phyloP scores from a whole-genome alignment of 2,113 vertebrate species.

The Oncorhynchus kisutch region DNA sequence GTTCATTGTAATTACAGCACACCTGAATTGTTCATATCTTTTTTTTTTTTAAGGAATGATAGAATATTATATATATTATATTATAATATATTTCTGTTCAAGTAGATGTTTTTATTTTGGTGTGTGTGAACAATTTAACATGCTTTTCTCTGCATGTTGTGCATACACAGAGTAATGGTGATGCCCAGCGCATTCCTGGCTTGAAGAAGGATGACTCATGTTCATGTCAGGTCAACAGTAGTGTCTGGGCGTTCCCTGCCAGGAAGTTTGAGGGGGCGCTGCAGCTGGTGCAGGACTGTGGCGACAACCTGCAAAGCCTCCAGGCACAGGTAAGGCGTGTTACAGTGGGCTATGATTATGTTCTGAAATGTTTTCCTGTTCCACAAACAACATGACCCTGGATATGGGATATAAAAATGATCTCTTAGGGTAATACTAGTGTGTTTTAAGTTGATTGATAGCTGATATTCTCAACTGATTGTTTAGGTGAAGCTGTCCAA shows the following conservation, averaged over 20 bases:
- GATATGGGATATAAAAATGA: too few relatives aligned
- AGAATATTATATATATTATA: too few relatives aligned
- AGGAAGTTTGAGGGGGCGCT: conserved; percentile 42
- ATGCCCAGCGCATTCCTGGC: conserved; percentile 44
- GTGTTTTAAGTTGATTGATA: too few relatives aligned
- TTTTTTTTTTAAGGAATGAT: too few relatives aligned
- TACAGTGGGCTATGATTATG: too few relatives aligned
- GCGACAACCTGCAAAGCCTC: conserved; percentile 21
- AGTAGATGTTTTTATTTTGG: too few relatives aligned
- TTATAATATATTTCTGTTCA: too few relatives aligned
- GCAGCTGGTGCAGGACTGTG: conserved; percentile 50
- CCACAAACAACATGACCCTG: too few relatives aligned
- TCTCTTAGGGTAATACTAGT: too few relatives aligned
- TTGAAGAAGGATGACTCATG: conserved; percentile 30
- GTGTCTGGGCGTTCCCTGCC: conserved; percentile 61
- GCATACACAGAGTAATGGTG: conserved; percentile 29
- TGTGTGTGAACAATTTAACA: neutral
- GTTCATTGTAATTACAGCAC: too few relatives aligned
- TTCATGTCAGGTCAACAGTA: conserved; percentile 56
- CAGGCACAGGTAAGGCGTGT: conserved; percentile 13
- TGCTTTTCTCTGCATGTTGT: neutral
- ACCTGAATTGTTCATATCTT: too few relatives aligned
- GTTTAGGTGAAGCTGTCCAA: conserved; percentile 45
- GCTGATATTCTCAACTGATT: neutral
- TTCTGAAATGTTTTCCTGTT: too few relatives aligned